phyloP scores from a whole-genome alignment of 1,140 invertebrate species.

The Drosophila littoralis region DNA sequence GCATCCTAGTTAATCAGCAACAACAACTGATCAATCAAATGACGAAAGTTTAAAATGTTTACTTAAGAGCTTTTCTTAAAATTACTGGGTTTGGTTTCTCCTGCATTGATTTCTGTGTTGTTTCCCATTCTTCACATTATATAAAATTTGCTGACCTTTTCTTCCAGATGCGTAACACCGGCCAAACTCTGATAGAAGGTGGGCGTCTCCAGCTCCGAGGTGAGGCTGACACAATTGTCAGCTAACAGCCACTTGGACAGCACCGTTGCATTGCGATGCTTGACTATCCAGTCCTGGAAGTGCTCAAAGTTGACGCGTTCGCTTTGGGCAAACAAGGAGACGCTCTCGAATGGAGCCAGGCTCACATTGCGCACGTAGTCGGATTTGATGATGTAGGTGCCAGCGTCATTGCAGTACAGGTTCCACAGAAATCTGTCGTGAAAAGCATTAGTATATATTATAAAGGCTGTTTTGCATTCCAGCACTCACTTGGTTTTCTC shows the following conservation, averaged over 20 bases:
- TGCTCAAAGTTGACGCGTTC: constrained; percentile 87
- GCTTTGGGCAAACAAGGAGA: constrained; percentile 74
- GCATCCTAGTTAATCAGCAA: too few relatives aligned
- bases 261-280: constrained; percentile 90
- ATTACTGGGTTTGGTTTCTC: too few relatives aligned
- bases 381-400: constrained; percentile 89
- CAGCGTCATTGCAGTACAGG: constrained; percentile 92
- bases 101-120: neutral
- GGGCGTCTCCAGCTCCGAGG: constrained; percentile 93
- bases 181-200: constrained; percentile 96
- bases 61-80: too few relatives aligned
- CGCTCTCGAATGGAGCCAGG: constrained; percentile 76
- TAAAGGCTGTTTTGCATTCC: neutral
- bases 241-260: constrained; percentile 92
- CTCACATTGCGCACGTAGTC: constrained; percentile 90
- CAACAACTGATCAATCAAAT: too few relatives aligned
- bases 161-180: constrained; percentile 93
- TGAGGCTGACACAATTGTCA: constrained; percentile 89
- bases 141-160: constrained; percentile 77
- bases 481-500: constrained; percentile 95
- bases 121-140: too few relatives aligned
- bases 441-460: neutral
- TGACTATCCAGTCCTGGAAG: constrained; percentile 89
- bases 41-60: too few relatives aligned
- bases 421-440: constrained; percentile 90